Evolutionary conservation across 1,140 invertebrate species (phyloP).

Genomic region (Druon quercuslanigerum): DNA sequence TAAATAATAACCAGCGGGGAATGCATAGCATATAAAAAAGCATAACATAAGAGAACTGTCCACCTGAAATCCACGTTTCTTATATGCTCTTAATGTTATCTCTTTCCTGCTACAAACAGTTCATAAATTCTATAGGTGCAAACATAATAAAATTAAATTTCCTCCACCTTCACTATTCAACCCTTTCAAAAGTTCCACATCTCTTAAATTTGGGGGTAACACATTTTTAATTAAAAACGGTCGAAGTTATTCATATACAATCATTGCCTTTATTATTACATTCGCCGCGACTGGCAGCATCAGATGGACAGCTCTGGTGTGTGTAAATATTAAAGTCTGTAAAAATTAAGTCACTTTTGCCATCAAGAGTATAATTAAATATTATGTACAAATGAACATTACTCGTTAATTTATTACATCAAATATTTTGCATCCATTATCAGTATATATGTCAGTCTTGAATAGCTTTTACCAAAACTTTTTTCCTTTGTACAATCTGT

Average conservation of each 20-base stretch:
- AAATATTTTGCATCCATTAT: conserved; percentile 70
- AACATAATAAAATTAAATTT: too few species aligned
- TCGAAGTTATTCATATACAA: conserved; percentile 5
- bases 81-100: background rate
- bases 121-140: background rate
- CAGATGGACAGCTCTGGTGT: conserved; percentile 39
- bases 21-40: conserved; percentile 3
- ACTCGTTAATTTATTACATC: conserved; percentile 72
- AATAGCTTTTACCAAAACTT: conserved; percentile 72
- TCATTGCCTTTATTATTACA: conserved; percentile 31
- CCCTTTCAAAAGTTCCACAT: background rate
- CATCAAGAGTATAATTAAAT: conserved; percentile 73
- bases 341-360: conserved; percentile 74
- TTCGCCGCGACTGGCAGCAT: conserved; percentile 26
- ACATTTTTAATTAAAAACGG: background rate
- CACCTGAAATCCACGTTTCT: conserved; percentile 5
- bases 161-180: background rate
- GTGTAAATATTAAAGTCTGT: conserved; percentile 52
- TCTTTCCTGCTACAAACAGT: conserved; percentile 9
- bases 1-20: background rate
- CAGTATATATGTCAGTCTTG: conserved; percentile 73
- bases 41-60: conserved; percentile 25
- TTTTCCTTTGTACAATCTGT: conserved; percentile 65
- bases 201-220: background rate
- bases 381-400: conserved; percentile 74